Base-by-base conservation (phyloP, 2,113 vertebrate species). In the Corythaeola cristata region DNA sequence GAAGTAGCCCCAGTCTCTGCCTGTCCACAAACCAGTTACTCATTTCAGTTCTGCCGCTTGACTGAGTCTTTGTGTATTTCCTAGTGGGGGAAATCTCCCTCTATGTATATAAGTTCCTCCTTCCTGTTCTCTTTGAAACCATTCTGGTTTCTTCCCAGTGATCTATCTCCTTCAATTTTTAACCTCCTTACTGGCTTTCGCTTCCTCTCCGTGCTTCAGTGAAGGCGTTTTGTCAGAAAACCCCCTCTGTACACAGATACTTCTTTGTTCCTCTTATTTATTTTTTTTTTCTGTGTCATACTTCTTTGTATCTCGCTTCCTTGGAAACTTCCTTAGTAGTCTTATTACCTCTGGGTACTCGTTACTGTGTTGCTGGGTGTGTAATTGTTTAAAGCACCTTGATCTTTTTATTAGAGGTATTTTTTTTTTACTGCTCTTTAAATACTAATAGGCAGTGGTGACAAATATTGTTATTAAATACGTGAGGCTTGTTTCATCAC, bases 51-150 rank as follows among this genome's bases (percentile, higher is more conserved):
- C 82, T 93, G 94, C 96, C 71, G 7, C 85, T 74, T 62, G 47
- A 60, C 45, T 90, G 52, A 66, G 50, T 71, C 52, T 71, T 63
- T 8, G 13, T 87, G 13, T 55, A 53, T 94, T 95, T 97, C 94
- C 95, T 89, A 62, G 33, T 67, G 55, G 80, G 75, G 68, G 75
- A 85, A 94, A 85, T 94, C 75, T 71, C 87, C 75, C 75, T 27
- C 85, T 52, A 39, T 89, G 78, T 85, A 12, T 59, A 3, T n/a
- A 88, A 94, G 78, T 41, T 56, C 90, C 95, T 95, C 87, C 87
- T 96, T 95, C 91, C 89, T 93, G 79, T 75, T 96, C 90, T 94
- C 89, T 97, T 75, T 95, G n/a, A n/a, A n/a, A n/a, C n/a, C 55
- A 49, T 94, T 94, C 96, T 93, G 87, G 91, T 96, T 95, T 96